phyloP scores from a whole-genome alignment of 2,888 invertebrate genomes.

The Arenicola marina region DNA sequence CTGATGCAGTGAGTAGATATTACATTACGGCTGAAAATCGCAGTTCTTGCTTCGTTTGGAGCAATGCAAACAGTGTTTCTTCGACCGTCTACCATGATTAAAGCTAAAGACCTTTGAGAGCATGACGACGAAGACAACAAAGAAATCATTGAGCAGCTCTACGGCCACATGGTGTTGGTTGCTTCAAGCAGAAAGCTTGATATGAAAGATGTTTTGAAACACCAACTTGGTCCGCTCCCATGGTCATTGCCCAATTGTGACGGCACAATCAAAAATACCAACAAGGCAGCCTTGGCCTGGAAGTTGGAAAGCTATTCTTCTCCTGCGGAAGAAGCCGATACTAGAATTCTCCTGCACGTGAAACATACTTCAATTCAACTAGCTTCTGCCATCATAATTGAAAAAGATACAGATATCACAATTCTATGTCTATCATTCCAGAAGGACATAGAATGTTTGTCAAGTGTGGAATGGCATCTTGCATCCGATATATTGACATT shows the following conservation, averaged over 20 bases:
- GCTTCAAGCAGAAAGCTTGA: background rate
- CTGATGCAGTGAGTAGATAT: slow-evolving; percentile 4
- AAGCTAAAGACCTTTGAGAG: slow-evolving; percentile 3
- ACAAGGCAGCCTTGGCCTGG: slow-evolving; percentile 17
- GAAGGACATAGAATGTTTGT: no score
- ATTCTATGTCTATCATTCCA: no score
- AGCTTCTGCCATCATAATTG: no score
- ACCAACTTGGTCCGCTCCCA: slow-evolving; percentile 26
- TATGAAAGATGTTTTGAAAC: slow-evolving; percentile 17
- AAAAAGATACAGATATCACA: no score
- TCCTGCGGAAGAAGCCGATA: no score
- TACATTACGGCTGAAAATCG: slow-evolving; percentile 6
- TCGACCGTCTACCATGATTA: background rate
- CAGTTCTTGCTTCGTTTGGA: background rate
- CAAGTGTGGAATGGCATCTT: no score
- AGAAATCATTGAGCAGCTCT: background rate
- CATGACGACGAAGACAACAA: background rate
- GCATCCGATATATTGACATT: no score
- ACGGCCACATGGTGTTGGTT: background rate
- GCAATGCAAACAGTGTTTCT: background rate
- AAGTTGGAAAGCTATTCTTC: slow-evolving; percentile 17
- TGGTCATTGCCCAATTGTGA: slow-evolving; percentile 24
- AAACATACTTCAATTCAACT: no score
- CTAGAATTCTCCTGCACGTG: no score
- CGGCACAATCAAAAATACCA: slow-evolving; percentile 23